phyloP scores from a whole-genome alignment of 2,113 vertebrate species.

The Pangasianodon hypophthalmus region DNA sequence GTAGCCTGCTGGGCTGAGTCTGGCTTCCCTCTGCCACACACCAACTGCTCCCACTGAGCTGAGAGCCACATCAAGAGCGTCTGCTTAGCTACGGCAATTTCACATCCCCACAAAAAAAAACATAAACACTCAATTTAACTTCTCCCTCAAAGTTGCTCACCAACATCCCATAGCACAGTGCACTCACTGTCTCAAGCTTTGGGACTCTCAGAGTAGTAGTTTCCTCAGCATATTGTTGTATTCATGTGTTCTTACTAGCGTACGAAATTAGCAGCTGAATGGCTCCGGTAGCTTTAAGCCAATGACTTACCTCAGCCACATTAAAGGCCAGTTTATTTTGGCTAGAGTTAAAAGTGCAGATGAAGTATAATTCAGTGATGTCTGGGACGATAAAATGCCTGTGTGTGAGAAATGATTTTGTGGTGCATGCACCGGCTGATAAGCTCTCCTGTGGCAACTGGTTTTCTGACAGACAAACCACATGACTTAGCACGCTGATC shows the following conservation, averaged over 20 bases:
- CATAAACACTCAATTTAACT: conserved; percentile 40
- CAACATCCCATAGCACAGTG: not conserved
- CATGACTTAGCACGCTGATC: not conserved
- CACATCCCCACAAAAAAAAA: not conserved
- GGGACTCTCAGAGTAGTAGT: not conserved
- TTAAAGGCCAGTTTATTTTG: conserved; percentile 7
- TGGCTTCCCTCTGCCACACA: conserved; percentile 14
- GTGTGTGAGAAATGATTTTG: not conserved
- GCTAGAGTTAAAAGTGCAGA: conserved; percentile 4
- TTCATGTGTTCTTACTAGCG: not conserved
- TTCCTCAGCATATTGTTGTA: not conserved
- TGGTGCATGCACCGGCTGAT: not conserved
- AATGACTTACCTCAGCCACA: not conserved
- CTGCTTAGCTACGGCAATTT: conserved; percentile 34
- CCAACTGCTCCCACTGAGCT: conserved; percentile 41
- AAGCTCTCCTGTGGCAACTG: not conserved
- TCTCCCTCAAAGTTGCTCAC: not conserved
- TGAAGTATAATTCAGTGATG: conserved; percentile 15
- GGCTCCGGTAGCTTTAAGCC: not conserved
- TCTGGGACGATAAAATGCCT: not conserved
- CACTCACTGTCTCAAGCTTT: not conserved
- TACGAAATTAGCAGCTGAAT: not conserved
- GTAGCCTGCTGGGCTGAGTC: conserved; percentile 39
- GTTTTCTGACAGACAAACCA: not conserved
- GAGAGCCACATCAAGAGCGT: conserved; percentile 32